Base-by-base conservation (phyloP, 2,797 vertebrate genomes). In the Gambelia wislizenii region DNA sequence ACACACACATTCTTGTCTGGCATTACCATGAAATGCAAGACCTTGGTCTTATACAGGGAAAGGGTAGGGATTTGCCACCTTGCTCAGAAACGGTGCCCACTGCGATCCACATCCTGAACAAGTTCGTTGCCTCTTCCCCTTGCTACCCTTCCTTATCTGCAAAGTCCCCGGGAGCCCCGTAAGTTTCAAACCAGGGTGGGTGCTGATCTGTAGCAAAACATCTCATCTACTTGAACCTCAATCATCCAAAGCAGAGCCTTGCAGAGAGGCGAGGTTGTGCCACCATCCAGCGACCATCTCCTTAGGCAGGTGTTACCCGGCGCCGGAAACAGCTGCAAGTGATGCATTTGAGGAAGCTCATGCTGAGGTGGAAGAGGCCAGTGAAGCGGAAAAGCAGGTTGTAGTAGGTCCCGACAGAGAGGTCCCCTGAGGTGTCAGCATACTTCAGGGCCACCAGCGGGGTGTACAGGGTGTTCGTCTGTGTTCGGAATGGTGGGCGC, bases 331-430 rank as follows among this genome's bases (percentile, higher is more conserved):
- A 98, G 95, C 96, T 97, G 90, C 98, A 98, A 1, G 98, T 98
- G 94, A 99, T 96, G 93, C 98, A 98, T 88, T 97, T 98, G 91
- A 98, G 96, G 92, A 97, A 96, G 92, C 92, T 97, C 93, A 98
- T 96, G 94, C 98, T 97, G 75, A 98, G 95, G 96, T 96, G 97
- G 97, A 99, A 98, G 69, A 99, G 95, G 2, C 97, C 95, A 1
- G 98, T 98, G 0, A 98, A 98, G 90, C 97, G 96, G 95, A 99
- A 99, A 91, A 99, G 98, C 6, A 99, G 96, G 88, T 97, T 96
- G 96, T 98, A 98, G 95, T 97, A 97, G 83, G 96, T 96, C 91
- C 97, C 95, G 69, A 99, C 97, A 0, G 98, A 99, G 85, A 99
- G 96, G 64, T 97, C 96, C 2, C 98, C 98, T 0, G 98, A 98